Percentiles rank a stretch among this genome's conserved stretches.
Conservation (phyloP, 2,113 vertebrate species). For the Otocyon megalotis region DNA sequence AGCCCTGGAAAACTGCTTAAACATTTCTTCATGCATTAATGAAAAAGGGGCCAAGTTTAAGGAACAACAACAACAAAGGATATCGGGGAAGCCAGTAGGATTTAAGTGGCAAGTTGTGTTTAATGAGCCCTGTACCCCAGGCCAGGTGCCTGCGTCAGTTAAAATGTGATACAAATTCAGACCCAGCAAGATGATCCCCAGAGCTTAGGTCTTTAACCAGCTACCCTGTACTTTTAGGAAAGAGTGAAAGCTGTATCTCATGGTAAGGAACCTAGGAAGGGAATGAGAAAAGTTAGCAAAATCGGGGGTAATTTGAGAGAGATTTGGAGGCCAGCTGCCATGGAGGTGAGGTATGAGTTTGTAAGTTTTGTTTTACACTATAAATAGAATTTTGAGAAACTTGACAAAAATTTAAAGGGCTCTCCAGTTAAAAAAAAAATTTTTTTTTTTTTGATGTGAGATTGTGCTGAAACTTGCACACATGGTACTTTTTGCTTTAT, state of each 20-base stretch:
- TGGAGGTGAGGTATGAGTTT: neutral
- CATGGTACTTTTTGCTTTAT: neutral
- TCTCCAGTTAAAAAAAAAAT: neutral
- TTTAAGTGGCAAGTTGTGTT: neutral
- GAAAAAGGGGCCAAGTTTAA: neutral
- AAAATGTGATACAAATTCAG: neutral
- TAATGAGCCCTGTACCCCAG: neutral
- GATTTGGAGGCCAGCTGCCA: neutral
- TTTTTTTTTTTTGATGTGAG: neutral
- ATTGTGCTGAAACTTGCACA: neutral
- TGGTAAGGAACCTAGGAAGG: neutral
- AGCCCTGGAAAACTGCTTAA: neutral
- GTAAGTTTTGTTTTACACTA: neutral
- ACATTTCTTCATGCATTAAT: neutral
- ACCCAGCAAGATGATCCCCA: neutral
- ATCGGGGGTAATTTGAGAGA: neutral
- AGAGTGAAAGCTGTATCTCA: neutral
- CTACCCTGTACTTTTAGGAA: neutral
- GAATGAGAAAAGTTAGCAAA: neutral
- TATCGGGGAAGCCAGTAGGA: neutral
- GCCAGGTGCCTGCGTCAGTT: neutral
- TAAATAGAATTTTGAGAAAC: neutral
- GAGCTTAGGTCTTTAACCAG: no score
- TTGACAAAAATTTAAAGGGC: conserved; percentile 2
- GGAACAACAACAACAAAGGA: neutral